Evolutionary conservation across 2,113 vertebrate species (phyloP), one percentile per base, ranked within the genome.

Genomic region (Forbesichthys agassizii): DNA sequence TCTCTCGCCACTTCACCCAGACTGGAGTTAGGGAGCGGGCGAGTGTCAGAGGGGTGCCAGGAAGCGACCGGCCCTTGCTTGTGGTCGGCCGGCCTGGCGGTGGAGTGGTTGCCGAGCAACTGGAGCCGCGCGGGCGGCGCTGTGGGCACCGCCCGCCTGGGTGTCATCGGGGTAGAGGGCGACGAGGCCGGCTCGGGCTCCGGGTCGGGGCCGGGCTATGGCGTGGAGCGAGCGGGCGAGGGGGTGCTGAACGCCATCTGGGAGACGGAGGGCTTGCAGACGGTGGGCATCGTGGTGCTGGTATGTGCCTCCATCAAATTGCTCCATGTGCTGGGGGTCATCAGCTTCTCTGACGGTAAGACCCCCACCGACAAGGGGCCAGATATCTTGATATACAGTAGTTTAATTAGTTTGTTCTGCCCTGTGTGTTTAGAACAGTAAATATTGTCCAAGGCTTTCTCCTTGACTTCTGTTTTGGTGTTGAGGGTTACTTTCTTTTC

Each of bases 271-370:
- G 98, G 98, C 88, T 94, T 99, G 83, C 98, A 99, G 85, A 99
- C 98, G 69, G 95, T 99, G 93, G 96, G 96, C 78, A 99, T 99
- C 82, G 96, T 99, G 88, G 92, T 98, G 93, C 94, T 99, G 83
- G 95, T 99, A 88, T 96, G 95, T 75, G 96, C 96, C 2, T 98
- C 97, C 59, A 94, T 99, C 89, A 99, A 99, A 91, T 95, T 99
- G 87, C 96, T 99, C 74, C 98, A 99, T 93, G 88, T 98, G 86
- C 94, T 99, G 86, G 98, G 98, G 88, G 93, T 99, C 89, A 98
- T 99, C 93, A 96, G 94, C 94, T 99, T 99, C 94, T 96, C 97
- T 4, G 95, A 98, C 96, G 98, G 98, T 99, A 98, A 98, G 95
- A 46, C 92, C 8, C 51, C 1, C 48, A 33, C 0, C 5, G 27